Evolutionary conservation across 2,888 invertebrate genomes (phyloP).

Genomic region (Brenthis hecate): DNA sequence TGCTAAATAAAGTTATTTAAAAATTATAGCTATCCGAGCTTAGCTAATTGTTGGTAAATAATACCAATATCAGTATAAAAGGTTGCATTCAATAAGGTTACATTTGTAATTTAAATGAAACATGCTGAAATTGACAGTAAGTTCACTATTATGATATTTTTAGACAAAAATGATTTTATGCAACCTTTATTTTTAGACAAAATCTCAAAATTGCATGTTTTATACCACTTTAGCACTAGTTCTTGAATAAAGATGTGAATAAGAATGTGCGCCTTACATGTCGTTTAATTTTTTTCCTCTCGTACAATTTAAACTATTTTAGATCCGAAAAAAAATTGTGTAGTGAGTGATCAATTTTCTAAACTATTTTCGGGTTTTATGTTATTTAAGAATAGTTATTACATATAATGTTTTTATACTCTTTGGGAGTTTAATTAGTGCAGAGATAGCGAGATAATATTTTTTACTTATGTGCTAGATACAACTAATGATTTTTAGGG

Average conservation of each 20-base stretch:
- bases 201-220: conserved; percentile 64
- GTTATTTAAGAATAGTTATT: too few species aligned
- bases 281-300: conserved; percentile 43
- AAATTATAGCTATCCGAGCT: conserved; percentile 38
- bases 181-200: conserved; percentile 53
- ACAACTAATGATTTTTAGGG: too few species aligned
- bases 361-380: too few species aligned
- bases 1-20: conserved; percentile 50
- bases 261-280: conserved; percentile 57
- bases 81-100: conserved; percentile 26
- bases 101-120: conserved; percentile 4
- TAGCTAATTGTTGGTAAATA: conserved; percentile 33
- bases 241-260: conserved; percentile 72
- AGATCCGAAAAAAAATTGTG: neutral
- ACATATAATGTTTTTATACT: too few species aligned
- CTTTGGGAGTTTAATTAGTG: too few species aligned
- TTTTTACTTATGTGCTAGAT: too few species aligned
- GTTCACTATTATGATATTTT: conserved; percentile 16
- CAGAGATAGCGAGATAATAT: too few species aligned
- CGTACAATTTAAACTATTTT: neutral
- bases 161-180: conserved; percentile 42
- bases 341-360: too few species aligned
- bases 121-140: conserved; percentile 17
- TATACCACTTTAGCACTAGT: conserved; percentile 60
- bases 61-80: conserved; percentile 24